Percentiles rank a stretch among this genome's conserved stretches.
Conservation (phyloP, 92 coral and sea anemone species). For the Porites divaricata region DNA sequence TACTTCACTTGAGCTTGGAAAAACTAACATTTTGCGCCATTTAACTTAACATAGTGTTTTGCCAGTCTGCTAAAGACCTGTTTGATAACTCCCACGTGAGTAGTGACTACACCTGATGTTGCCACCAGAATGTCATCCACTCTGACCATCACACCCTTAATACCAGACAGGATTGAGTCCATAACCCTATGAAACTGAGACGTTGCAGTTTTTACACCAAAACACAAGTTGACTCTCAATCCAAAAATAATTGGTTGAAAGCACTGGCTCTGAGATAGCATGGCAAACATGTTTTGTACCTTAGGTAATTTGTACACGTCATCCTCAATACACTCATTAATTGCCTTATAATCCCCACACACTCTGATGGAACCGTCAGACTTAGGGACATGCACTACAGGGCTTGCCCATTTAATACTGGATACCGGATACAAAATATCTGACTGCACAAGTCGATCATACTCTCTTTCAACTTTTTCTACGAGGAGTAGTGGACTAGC, state of each 20-base stretch:
- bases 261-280: slow-evolving; percentile 47
- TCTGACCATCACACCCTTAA: slow-evolving; percentile 54
- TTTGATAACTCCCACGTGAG: slow-evolving; percentile 49
- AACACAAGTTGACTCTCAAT: slow-evolving; percentile 32
- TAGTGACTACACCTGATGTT: too few relatives aligned
- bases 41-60: too few relatives aligned
- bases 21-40: too few relatives aligned
- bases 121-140: too few relatives aligned
- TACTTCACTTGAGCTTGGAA: too few relatives aligned
- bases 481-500: too few relatives aligned
- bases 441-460: slow-evolving; percentile 10
- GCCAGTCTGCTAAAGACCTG: slow-evolving; percentile 41
- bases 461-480: slow-evolving; percentile 39
- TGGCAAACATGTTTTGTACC: slow-evolving; percentile 47
- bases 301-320: too few relatives aligned
- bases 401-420: slow-evolving; percentile 42
- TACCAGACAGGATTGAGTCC: slow-evolving; percentile 56
- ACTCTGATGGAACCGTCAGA: too few relatives aligned
- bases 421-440: slow-evolving; percentile 40
- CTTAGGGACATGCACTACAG: too few relatives aligned
- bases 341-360: too few relatives aligned
- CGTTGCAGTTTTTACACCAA: slow-evolving; percentile 50
- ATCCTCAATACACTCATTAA: too few relatives aligned
- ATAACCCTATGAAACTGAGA: slow-evolving; percentile 55
- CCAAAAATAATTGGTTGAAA: slow-evolving; percentile 51